Evolutionary conservation across 1,140 invertebrate genomes (phyloP).

Genomic region (Wiebesia pumilae): DNA sequence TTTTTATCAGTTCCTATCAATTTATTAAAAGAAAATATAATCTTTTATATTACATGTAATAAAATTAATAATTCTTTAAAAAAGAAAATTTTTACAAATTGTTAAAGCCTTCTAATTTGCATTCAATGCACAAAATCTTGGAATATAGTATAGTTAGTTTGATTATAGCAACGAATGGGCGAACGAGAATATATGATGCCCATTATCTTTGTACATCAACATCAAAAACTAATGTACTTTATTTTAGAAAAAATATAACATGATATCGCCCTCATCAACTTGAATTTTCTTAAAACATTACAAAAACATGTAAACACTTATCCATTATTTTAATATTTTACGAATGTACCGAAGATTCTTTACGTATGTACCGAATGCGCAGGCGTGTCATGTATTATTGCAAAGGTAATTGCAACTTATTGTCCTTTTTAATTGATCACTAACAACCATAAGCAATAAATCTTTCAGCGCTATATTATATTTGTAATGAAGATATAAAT

Average conservation of each 20-base stretch:
- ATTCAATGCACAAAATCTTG: background rate
- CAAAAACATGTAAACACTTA: background rate
- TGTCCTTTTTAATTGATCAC: background rate
- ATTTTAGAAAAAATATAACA: background rate
- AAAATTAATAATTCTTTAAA: too few species aligned
- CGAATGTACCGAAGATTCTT: background rate
- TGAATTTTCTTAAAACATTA: background rate
- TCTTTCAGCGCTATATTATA: background rate
- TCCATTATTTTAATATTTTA: background rate
- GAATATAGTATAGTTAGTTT: background rate
- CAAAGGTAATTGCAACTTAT: conserved; percentile 2
- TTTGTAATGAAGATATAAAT: background rate
- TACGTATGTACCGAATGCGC: background rate
- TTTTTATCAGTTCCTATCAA: too few species aligned
- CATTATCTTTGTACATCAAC: background rate
- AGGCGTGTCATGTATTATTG: conserved; percentile 15
- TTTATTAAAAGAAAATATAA: too few species aligned
- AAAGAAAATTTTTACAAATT: too few species aligned
- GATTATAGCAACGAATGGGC: conserved; percentile 30
- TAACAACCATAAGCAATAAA: background rate
- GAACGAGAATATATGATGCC: conserved; percentile 1
- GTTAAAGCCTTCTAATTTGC: background rate
- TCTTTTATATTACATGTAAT: too few species aligned
- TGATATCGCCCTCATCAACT: background rate
- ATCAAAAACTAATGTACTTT: background rate